Base-by-base conservation (phyloP, 1,140 invertebrate species). In the Nebria ingens region DNA sequence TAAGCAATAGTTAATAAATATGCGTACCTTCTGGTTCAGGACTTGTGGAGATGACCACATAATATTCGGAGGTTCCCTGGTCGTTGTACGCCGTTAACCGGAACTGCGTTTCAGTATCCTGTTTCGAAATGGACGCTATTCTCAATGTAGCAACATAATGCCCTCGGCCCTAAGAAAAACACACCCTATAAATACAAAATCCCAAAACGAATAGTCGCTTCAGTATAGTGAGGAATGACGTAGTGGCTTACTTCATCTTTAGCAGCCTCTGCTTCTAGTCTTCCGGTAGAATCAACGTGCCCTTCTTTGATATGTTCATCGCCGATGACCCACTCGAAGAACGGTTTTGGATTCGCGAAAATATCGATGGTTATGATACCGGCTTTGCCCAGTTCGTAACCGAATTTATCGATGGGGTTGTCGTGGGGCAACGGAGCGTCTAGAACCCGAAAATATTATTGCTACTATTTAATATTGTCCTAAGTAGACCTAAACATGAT, bases 91-190 rank as follows among this genome's bases (percentile, higher is more conserved):
- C 84, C 23, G 72, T 73, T 56, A 89, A 70, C 60, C 76, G 70
- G 68, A 86, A 88, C 1, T 75, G 76, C 50, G 81, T 79, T 21
- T 86, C 84, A 0, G 85, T 86, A 61, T 88, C 86, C 55, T 85
- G 82, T 58, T 86, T 84, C n/a, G 79, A 79, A 25, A 89, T 77
- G 17, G 73, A 75, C 6, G 79, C 73, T 57, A 89, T 81, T 13
- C 75, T 73, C 53, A 89, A 65, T 2, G 78, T 79, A 13, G 82
- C 75, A 59, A 79, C 78, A 76, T 83, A 89, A 59, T 69, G 74
- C 54, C 85, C 85, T 59, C 73, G 73, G 51, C 81, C 84, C 81
- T 77, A 64, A 52, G 64, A 69, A 58, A 56, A 57, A 34, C 12
- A 58, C 23, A 51, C 4, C 15, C 50, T 17, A 55, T 1, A 21